Percentiles rank a stretch among this genome's conserved stretches.
Evolutionary conservation across 2,888 invertebrate species (phyloP).

Genomic region (Gymnoscelis rufifasciata): DNA sequence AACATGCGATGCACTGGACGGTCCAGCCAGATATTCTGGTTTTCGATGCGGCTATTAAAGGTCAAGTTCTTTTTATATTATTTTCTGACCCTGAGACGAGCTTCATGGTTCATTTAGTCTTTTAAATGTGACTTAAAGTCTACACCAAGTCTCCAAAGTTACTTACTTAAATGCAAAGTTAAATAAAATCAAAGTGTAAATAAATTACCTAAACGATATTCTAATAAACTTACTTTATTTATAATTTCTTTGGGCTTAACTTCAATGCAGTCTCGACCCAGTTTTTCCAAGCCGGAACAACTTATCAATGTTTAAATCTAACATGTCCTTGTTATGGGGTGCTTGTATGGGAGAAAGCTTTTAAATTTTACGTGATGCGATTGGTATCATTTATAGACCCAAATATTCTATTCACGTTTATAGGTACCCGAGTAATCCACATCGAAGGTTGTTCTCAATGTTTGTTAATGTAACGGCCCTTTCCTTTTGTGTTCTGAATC

Average conservation of each 20-base stretch:
- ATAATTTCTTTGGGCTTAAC: too few species aligned
- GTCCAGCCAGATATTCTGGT: slow-evolving; percentile 29
- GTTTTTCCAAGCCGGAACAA: slow-evolving; percentile 26
- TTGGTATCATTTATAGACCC: slow-evolving; percentile 42
- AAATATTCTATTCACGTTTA: slow-evolving; percentile 40
- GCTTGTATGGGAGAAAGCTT: slow-evolving; percentile 50
- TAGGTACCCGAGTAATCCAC: slow-evolving; percentile 48
- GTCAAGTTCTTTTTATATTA: slow-evolving; percentile 23
- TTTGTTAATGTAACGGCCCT: slow-evolving; percentile 40
- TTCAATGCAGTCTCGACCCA: too few species aligned
- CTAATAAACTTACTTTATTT: too few species aligned
- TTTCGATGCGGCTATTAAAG: slow-evolving; percentile 20
- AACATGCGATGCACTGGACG: slow-evolving; percentile 15
- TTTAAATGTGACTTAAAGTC: too few species aligned
- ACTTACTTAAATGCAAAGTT: too few species aligned
- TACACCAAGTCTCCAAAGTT: too few species aligned
- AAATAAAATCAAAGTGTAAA: too few species aligned
- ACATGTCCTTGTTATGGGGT: slow-evolving; percentile 12
- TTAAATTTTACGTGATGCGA: slow-evolving; percentile 43
- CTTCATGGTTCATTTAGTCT: background rate
- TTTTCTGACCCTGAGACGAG: slow-evolving; percentile 20
- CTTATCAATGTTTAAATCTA: slow-evolving; percentile 18
- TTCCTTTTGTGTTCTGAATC: slow-evolving; percentile 50
- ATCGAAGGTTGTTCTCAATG: slow-evolving; percentile 44
- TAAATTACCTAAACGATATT: too few species aligned